These are phyloP conservation scores for Mustelus asterias DNA, from an alignment of 2,113 vertebrate species.

Conservation along the genomic window DNA sequence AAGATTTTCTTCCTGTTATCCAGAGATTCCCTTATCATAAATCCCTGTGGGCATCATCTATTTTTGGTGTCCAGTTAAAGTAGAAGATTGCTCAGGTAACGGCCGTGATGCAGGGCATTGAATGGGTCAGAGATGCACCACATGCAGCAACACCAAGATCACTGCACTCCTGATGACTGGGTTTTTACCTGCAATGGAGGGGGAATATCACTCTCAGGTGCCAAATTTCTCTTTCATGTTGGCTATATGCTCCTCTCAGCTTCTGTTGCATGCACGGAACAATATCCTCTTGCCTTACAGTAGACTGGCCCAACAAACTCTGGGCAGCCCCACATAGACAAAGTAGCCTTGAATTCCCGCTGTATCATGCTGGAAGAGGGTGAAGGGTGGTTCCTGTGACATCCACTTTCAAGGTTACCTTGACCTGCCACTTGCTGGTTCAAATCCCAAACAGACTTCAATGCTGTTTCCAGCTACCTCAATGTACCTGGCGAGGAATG, in stretches of 20 bases:
- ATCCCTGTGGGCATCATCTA: too few relatives aligned
- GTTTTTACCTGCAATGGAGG: too few relatives aligned
- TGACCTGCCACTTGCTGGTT: not conserved
- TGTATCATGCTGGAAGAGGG: not conserved
- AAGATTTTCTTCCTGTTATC: too few relatives aligned
- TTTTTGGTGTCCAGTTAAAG: too few relatives aligned
- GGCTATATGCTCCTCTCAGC: not conserved
- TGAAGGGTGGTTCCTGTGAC: not conserved
- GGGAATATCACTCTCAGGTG: too few relatives aligned
- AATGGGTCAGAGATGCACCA: too few relatives aligned
- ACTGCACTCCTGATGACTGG: too few relatives aligned
- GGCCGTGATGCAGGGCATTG: too few relatives aligned
- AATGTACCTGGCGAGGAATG: not conserved
- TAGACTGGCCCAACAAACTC: not conserved
- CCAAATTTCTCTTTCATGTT: not conserved
- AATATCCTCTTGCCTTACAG: too few relatives aligned
- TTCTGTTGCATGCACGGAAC: not conserved
- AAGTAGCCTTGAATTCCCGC: not conserved
- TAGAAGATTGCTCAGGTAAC: too few relatives aligned
- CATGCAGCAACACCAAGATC: too few relatives aligned
- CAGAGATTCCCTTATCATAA: too few relatives aligned
- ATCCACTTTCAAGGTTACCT: not conserved
- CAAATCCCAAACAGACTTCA: not conserved
- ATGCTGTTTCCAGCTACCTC: not conserved
- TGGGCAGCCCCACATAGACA: not conserved